Percentiles rank a stretch among this genome's conserved stretches.
Conservation (phyloP, 1,140 invertebrate genomes). For the Drosophila setifemur region DNA sequence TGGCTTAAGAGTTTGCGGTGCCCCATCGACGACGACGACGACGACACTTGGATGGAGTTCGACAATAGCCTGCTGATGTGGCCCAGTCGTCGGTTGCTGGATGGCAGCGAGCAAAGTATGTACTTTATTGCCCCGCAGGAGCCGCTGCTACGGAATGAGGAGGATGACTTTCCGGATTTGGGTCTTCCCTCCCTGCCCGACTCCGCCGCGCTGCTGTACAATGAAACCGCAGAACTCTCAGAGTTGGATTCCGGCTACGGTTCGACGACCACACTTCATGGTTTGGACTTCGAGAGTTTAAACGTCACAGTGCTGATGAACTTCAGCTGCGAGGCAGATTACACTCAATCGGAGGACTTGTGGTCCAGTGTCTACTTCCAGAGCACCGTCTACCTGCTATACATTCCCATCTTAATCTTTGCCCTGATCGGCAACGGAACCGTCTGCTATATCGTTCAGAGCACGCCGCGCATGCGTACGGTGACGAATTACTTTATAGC, state of each 20-base stretch:
- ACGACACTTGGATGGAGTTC: conserved; percentile 54
- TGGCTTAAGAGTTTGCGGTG: conserved; percentile 19
- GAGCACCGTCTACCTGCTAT: conserved; percentile 88
- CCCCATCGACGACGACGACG: not conserved
- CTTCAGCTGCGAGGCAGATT: conserved; percentile 51
- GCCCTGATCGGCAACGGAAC: conserved; percentile 91
- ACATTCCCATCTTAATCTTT: conserved; percentile 88
- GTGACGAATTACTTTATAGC: conserved; percentile 95
- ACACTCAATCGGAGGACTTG: conserved; percentile 50
- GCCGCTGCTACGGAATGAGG: conserved; percentile 45
- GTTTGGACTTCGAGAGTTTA: conserved; percentile 14
- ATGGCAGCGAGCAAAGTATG: conserved; percentile 35
- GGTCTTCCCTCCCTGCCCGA: conserved; percentile 4
- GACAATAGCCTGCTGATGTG: conserved; percentile 30
- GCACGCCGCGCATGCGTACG: conserved; percentile 91
- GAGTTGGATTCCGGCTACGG: not conserved
- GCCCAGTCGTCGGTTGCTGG: conserved; percentile 20
- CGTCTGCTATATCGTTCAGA: conserved; percentile 91
- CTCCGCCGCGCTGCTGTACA: conserved; percentile 40
- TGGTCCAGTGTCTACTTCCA: conserved; percentile 84
- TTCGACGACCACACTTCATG: conserved; percentile 9
- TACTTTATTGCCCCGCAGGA: conserved; percentile 64
- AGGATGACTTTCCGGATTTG: conserved; percentile 61
- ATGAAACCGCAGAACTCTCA: conserved; percentile 20
- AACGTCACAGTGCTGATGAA: conserved; percentile 63